A percentile compares a stretch with the other conserved stretches of the same genome.
These are phyloP conservation scores for Drosophila colorata DNA, from an alignment of 2,888 invertebrate genomes.

Conservation along the genomic window DNA sequence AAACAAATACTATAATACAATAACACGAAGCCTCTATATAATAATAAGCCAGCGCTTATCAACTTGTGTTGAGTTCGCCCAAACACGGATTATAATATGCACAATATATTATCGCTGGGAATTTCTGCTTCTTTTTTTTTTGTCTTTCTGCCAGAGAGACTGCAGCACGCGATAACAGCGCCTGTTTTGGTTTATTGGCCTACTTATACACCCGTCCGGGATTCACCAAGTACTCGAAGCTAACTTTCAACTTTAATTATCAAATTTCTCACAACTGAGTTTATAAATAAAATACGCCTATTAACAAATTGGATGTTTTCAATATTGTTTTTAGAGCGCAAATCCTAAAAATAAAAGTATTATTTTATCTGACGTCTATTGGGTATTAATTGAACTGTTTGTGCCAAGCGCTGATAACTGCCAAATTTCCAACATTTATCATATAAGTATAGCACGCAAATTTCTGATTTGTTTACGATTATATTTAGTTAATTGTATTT, in stretches of 20 bases:
- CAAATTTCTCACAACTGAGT: background rate
- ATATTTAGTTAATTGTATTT: constrained; percentile 34
- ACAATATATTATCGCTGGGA: constrained; percentile 29
- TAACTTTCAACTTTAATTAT: background rate
- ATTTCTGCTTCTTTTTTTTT: constrained; percentile 40
- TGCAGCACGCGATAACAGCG: constrained; percentile 22
- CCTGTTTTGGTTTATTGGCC: constrained; percentile 1
- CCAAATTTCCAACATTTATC: constrained; percentile 52
- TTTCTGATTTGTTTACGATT: constrained; percentile 35
- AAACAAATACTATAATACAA: constrained; percentile 15
- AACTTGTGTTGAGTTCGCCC: constrained; percentile 10
- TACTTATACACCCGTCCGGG: constrained; percentile 1
- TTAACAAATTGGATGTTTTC: background rate
- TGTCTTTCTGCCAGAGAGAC: background rate
- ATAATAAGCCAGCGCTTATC: constrained; percentile 49
- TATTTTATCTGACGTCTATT: constrained; percentile 8
- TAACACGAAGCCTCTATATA: background rate
- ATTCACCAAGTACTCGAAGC: constrained; percentile 15
- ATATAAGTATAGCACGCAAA: constrained; percentile 23
- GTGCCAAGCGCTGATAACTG: constrained; percentile 35
- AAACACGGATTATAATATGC: constrained; percentile 30
- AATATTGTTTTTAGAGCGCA: background rate
- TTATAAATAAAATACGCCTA: background rate
- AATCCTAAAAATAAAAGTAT: background rate
- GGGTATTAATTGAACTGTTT: constrained; percentile 34